Percentiles rank a stretch among this genome's conserved stretches.
These are phyloP conservation scores for Pectinophora gossypiella DNA, from an alignment of 1,140 invertebrate genomes.

Conservation along the genomic window DNA sequence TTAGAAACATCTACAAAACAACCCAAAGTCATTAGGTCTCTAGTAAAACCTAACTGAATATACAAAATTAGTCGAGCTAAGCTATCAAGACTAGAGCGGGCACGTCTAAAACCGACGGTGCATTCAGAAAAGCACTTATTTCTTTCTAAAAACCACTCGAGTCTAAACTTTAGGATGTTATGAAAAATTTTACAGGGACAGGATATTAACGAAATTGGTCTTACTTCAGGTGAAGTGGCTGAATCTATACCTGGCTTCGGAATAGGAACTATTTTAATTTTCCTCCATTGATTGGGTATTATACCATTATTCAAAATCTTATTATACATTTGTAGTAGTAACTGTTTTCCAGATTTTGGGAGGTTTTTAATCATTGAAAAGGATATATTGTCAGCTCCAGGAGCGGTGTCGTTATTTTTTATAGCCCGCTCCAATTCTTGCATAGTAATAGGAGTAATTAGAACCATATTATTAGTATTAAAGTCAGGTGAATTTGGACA, in stretches of 20 bases:
- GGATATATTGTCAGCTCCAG: slow-evolving; percentile 1
- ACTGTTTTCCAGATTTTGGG: background rate
- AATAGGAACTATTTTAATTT: background rate
- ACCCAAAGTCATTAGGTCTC: background rate
- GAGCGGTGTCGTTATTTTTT: slow-evolving; percentile 2
- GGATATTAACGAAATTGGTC: no score
- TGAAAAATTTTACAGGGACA: no score
- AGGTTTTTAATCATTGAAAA: slow-evolving; percentile 5
- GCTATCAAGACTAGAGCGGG: background rate
- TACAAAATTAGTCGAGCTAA: background rate
- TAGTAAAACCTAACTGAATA: background rate
- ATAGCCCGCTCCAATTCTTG: background rate
- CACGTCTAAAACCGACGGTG: background rate
- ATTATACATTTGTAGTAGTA: background rate
- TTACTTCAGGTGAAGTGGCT: no score
- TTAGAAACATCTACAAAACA: slow-evolving; percentile 8
- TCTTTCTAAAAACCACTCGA: no score
- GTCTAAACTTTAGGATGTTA: no score
- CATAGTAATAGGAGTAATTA: background rate
- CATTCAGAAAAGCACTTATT: background rate
- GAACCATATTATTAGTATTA: background rate
- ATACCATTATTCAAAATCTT: background rate
- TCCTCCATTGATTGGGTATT: background rate
- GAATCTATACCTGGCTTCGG: background rate
- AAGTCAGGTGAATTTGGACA: background rate